These are phyloP conservation scores for human (Homo sapiens) DNA, from an alignment of 2,113 vertebrate species.

Conservation along the genomic window GRCh38 chr1:243556501-243557000, in stretches of 20 bases:
- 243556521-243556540: conserved; percentile 52
- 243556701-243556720: conserved; percentile 77
- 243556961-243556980: not conserved
- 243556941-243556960: not conserved
- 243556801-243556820: conserved; percentile 26
- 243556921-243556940: not conserved
- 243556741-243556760: not conserved
- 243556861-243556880: not conserved
- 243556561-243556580: conserved; percentile 86
- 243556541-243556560: conserved; percentile 80
- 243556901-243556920: not conserved
- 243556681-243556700: conserved; percentile 77
- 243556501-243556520: conserved; percentile 50
- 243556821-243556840: conserved; percentile 38
- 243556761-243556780: conserved; percentile 63
- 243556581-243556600: conserved; percentile 85
- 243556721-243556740: not conserved
- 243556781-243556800: conserved; percentile 69
- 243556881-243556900: not conserved
- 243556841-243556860: not conserved
- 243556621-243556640: conserved; percentile 87
- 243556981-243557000: not conserved
- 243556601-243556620: conserved; percentile 87
- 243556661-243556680: conserved; percentile 69
- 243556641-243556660: conserved; percentile 81